A percentile compares a stretch with the other conserved stretches of the same genome.
Evolutionary conservation across 1,140 invertebrate genomes (phyloP).

Genomic region (Drosophila takahashii): DNA sequence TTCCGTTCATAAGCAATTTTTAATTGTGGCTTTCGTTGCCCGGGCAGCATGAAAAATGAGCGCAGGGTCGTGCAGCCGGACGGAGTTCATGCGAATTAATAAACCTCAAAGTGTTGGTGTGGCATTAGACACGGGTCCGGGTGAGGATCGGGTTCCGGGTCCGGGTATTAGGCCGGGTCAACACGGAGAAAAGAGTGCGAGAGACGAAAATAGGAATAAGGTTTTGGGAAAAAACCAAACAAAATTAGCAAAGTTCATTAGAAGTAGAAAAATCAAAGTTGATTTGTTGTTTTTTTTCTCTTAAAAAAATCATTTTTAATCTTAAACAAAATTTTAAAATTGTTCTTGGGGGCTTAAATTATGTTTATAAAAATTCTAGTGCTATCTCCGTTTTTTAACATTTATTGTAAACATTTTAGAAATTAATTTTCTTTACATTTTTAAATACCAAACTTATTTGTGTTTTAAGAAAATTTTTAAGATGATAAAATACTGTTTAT

Average conservation of each 20-base stretch:
- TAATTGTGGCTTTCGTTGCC: constrained; percentile 74
- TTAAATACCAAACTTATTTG: too few relatives aligned
- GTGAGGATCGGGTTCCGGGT: neutral
- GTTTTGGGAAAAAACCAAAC: neutral
- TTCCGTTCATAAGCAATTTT: constrained; percentile 81
- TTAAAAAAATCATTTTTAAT: too few relatives aligned
- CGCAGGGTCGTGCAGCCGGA: constrained; percentile 38
- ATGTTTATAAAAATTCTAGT: too few relatives aligned
- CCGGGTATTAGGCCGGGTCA: neutral
- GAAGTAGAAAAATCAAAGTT: neutral
- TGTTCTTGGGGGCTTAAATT: too few relatives aligned
- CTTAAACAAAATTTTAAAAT: too few relatives aligned
- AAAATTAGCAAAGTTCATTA: neutral
- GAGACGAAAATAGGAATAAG: neutral
- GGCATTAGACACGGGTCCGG: constrained; percentile 33
- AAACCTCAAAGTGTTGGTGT: constrained; percentile 63
- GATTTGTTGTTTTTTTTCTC: neutral
- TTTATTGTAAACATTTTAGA: too few relatives aligned
- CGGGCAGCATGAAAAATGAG: constrained; percentile 73
- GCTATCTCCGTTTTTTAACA: too few relatives aligned
- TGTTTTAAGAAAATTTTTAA: too few relatives aligned
- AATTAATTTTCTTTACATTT: too few relatives aligned
- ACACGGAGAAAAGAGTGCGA: neutral
- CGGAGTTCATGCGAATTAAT: constrained; percentile 80
- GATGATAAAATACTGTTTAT: too few relatives aligned